phyloP scores from a whole-genome alignment of 2,113 vertebrate genomes.

The Osmerus mordax region DNA sequence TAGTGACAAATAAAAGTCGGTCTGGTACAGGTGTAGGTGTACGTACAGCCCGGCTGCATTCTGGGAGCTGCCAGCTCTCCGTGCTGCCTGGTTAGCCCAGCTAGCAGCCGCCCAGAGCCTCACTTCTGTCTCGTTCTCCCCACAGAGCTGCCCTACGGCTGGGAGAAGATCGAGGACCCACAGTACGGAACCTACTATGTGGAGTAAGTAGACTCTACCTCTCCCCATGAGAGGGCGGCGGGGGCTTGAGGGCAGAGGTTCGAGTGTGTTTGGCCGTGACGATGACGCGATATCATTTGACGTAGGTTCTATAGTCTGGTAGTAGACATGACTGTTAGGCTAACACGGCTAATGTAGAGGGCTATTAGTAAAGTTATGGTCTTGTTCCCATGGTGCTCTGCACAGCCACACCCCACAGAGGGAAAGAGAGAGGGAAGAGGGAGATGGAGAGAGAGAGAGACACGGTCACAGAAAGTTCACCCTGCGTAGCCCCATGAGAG shows the following conservation, averaged over 20 bases:
- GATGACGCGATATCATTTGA: too few relatives aligned
- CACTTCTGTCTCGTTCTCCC: neutral
- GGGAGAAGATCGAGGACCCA: conserved; percentile 98
- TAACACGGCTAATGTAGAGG: too few relatives aligned
- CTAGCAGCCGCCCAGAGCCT: neutral
- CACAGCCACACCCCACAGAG: neutral
- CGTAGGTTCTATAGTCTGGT: too few relatives aligned
- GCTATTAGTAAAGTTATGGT: neutral
- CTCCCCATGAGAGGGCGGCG: too few relatives aligned
- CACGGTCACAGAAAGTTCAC: neutral
- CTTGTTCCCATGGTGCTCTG: neutral
- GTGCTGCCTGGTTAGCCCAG: neutral
- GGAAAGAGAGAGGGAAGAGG: neutral
- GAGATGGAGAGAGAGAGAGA: conserved; percentile 7
- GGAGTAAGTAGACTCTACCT: conserved; percentile 82
- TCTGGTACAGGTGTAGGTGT: neutral
- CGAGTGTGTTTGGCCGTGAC: neutral
- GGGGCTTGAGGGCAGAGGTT: neutral
- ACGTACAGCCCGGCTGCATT: neutral
- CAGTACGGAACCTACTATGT: conserved; percentile 96
- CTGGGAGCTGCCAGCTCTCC: neutral
- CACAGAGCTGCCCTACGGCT: conserved; percentile 95
- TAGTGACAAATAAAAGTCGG: neutral
- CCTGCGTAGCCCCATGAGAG: neutral
- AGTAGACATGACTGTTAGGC: neutral